Conservation (phyloP, 2,797 vertebrate genomes). For the Myoxocephalus aenaeus region DNA sequence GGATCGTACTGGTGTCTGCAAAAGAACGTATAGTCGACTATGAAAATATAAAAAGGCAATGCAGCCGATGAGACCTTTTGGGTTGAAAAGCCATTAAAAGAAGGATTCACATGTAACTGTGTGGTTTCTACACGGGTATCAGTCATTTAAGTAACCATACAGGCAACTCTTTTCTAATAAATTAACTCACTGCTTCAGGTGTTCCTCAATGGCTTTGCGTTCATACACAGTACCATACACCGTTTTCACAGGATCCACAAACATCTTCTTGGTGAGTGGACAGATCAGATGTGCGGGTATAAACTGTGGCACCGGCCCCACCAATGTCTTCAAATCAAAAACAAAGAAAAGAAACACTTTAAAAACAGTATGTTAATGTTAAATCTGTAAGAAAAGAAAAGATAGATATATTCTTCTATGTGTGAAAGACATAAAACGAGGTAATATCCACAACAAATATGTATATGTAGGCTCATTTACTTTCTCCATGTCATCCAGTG, state of each 20-base stretch:
- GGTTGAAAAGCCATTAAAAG: background rate
- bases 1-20: slow-evolving; percentile 56
- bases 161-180: background rate
- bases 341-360: background rate
- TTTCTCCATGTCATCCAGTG: slow-evolving; percentile 72
- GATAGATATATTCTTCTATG: too few relatives aligned
- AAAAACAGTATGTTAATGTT: background rate
- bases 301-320: slow-evolving; percentile 30
- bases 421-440: background rate
- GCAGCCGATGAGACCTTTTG: background rate
- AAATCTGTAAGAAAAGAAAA: background rate
- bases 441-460: background rate
- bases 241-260: slow-evolving; percentile 72
- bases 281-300: slow-evolving; percentile 67
- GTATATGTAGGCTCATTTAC: slow-evolving; percentile 35
- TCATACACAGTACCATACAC: slow-evolving; percentile 63
- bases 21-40: background rate
- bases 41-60: background rate
- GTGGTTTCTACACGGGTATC: background rate
- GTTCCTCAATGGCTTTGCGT: slow-evolving; percentile 69
- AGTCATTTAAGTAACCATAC: background rate
- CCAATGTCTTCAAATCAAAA: slow-evolving; percentile 55
- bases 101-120: background rate
- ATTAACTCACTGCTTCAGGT: slow-evolving; percentile 62
- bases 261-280: slow-evolving; percentile 71